Percentiles rank a stretch among this genome's conserved stretches.
phyloP scores from a whole-genome alignment of 2,888 invertebrate genomes.

The Acleris holmiana region DNA sequence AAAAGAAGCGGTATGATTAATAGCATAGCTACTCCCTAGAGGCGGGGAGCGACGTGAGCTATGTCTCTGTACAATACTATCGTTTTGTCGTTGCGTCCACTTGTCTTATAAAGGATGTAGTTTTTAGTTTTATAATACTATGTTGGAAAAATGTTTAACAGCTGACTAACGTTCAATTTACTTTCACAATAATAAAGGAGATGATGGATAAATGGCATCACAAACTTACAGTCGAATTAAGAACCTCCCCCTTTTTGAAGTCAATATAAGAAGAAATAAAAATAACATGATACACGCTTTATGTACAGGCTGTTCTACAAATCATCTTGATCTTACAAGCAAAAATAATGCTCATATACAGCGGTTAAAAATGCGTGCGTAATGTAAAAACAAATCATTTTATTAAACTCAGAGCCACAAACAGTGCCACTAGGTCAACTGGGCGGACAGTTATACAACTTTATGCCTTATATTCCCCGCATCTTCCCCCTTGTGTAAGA shows the following conservation, averaged over 20 bases:
- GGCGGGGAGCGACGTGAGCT: constrained; percentile 6
- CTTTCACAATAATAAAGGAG: too few relatives aligned
- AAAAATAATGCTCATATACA: too few relatives aligned
- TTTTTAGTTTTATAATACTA: constrained; percentile 4
- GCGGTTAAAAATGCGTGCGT: too few relatives aligned
- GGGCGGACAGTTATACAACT: not conserved
- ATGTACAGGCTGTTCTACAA: too few relatives aligned
- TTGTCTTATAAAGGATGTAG: constrained; percentile 4
- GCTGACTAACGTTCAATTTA: not conserved
- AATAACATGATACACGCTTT: too few relatives aligned
- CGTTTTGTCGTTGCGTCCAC: constrained; percentile 8
- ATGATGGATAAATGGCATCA: too few relatives aligned
- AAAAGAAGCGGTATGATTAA: constrained; percentile 32
- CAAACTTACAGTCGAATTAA: too few relatives aligned
- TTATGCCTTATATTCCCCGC: not conserved
- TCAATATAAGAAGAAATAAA: too few relatives aligned
- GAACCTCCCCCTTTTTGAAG: too few relatives aligned
- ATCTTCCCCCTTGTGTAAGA: constrained; percentile 13
- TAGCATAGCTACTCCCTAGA: constrained; percentile 18
- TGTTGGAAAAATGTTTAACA: not conserved
- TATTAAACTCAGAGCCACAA: too few relatives aligned
- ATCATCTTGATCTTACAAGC: too few relatives aligned
- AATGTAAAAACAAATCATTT: too few relatives aligned
- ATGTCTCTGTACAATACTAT: constrained; percentile 9
- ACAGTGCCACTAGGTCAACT: not conserved